Percentiles rank a stretch among this genome's conserved stretches.
phyloP scores from a whole-genome alignment of 2,888 invertebrate species.

The Seladonia tumulorum region DNA sequence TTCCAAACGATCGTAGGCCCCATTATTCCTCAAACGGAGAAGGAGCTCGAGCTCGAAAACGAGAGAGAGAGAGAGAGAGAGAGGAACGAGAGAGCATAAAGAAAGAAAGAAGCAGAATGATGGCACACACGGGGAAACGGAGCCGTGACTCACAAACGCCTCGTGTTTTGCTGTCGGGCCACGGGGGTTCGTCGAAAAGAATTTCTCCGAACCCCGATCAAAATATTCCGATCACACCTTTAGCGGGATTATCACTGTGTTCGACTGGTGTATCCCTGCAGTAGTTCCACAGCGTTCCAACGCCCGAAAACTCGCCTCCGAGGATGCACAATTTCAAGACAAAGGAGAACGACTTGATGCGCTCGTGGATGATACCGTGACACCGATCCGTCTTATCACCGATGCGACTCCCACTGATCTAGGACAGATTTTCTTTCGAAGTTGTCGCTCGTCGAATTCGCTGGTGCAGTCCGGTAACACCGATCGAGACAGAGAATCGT shows the following conservation, averaged over 20 bases:
- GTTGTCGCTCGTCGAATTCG: neutral
- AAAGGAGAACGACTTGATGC: neutral
- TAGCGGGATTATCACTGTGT: neutral
- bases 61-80: too few relatives aligned
- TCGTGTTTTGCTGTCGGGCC: conserved; percentile 49
- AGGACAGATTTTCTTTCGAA: neutral
- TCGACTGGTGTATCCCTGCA: neutral
- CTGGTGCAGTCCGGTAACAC: too few relatives aligned
- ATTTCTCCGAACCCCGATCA: conserved; percentile 9
- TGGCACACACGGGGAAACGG: conserved; percentile 37
- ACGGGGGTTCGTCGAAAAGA: conserved; percentile 21
- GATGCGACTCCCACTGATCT: too few relatives aligned
- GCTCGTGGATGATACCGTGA: neutral
- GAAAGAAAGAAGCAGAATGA: conserved; percentile 23
- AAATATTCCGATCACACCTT: neutral
- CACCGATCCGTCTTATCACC: too few relatives aligned
- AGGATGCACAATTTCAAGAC: too few relatives aligned
- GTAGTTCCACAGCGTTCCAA: neutral
- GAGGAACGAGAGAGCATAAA: neutral
- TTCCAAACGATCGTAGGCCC: neutral
- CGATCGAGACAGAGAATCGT: too few relatives aligned
- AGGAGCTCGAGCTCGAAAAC: neutral
- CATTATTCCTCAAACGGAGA: neutral
- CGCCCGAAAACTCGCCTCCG: neutral
- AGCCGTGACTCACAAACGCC: conserved; percentile 60